phyloP scores from a whole-genome alignment of 2,888 invertebrate species.

The Trachelus iudaicus region DNA sequence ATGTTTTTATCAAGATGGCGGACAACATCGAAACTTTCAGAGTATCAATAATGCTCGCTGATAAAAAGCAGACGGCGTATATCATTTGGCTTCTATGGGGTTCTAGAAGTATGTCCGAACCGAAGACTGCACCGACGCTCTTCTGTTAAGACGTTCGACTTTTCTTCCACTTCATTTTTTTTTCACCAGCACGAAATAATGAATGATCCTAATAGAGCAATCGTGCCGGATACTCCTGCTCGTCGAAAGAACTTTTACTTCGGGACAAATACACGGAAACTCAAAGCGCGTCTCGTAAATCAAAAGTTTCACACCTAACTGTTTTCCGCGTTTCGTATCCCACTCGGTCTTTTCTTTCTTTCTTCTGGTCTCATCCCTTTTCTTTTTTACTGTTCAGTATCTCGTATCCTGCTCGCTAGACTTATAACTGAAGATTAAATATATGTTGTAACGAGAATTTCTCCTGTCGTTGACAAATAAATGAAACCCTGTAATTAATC shows the following conservation, averaged over 20 bases:
- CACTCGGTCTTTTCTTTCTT: no score
- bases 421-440: no score
- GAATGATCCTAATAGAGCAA: slow-evolving; percentile 50
- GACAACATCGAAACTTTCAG: slow-evolving; percentile 23
- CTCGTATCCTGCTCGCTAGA: background rate
- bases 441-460: no score
- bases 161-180: slow-evolving; percentile 4
- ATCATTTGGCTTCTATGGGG: slow-evolving; percentile 27
- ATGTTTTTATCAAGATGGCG: slow-evolving; percentile 48
- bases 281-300: slow-evolving; percentile 33
- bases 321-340: background rate
- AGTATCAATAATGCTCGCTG: slow-evolving; percentile 46
- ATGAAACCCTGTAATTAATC: no score
- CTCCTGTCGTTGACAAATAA: no score
- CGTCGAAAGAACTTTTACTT: slow-evolving; percentile 32
- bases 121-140: no score
- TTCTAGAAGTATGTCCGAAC: no score
- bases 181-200: slow-evolving; percentile 38
- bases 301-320: slow-evolving; percentile 46
- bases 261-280: slow-evolving; percentile 26
- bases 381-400: background rate
- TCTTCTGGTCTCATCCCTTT: background rate
- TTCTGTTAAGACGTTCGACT: slow-evolving; percentile 6
- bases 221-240: slow-evolving; percentile 28
- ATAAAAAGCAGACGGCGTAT: slow-evolving; percentile 42